Conservation (phyloP, 2,888 invertebrate species). For the Ennomos erosarius region DNA sequence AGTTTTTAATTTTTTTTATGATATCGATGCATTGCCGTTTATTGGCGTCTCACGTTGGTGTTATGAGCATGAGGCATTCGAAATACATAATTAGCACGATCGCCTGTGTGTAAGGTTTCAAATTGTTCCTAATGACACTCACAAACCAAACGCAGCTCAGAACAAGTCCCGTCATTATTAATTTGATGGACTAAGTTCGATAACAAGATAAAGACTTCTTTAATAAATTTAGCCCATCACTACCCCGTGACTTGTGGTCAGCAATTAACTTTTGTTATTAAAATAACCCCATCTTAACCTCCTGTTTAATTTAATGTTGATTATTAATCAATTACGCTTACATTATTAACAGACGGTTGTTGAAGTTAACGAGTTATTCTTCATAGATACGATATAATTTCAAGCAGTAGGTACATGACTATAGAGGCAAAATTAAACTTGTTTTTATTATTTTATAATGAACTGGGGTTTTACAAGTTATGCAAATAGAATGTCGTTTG, state of each 20-base stretch:
- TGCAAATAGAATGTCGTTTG: no score
- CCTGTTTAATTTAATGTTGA: conserved; percentile 57
- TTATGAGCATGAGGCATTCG: no score
- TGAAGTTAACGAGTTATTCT: conserved; percentile 30
- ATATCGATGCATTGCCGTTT: no score
- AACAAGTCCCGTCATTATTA: no score
- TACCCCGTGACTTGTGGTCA: conserved; percentile 36
- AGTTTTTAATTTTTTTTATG: no score
- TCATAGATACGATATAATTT: conserved; percentile 15
- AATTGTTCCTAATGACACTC: no score
- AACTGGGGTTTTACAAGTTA: no score
- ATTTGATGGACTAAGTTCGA: background rate
- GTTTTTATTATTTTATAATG: background rate
- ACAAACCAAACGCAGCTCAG: no score
- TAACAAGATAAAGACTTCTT: conserved; percentile 5
- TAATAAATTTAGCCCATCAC: conserved; percentile 38
- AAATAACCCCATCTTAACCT: conserved; percentile 62
- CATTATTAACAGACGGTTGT: conserved; percentile 22
- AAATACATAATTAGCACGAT: no score
- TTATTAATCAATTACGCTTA: conserved; percentile 49
- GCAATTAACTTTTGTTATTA: conserved; percentile 63
- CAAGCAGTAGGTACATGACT: background rate
- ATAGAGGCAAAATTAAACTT: background rate
- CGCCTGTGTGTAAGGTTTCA: no score
- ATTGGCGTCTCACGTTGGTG: no score